Evolutionary conservation across 2,888 invertebrate species (phyloP).

Genomic region (Microdon myrmicae): DNA sequence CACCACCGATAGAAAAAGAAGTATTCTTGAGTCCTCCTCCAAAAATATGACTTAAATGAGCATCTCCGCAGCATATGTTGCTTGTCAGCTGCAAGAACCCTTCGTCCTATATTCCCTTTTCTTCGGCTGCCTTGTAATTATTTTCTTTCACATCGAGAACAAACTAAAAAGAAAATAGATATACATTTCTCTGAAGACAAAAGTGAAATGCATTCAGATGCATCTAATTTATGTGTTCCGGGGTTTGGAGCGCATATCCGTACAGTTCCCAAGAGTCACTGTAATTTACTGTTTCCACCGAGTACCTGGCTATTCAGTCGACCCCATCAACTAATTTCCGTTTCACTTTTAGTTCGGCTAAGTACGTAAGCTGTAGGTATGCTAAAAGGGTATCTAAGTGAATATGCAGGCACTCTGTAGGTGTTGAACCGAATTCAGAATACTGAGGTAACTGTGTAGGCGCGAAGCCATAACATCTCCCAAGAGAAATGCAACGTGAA

Average conservation of each 20-base stretch:
- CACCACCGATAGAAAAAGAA: background rate
- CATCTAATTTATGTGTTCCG: slow-evolving; percentile 49
- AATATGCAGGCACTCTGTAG: too few relatives aligned
- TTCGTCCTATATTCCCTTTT: slow-evolving; percentile 2
- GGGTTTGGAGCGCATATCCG: slow-evolving; percentile 26
- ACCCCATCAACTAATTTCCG: slow-evolving; percentile 24
- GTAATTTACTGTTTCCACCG: slow-evolving; percentile 12
- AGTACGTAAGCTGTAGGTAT: too few relatives aligned
- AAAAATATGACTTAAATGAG: slow-evolving; percentile 22
- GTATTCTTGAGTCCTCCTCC: slow-evolving; percentile 6
- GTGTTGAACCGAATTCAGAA: too few relatives aligned
- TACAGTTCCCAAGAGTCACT: slow-evolving; percentile 5
- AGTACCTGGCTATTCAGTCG: slow-evolving; percentile 9
- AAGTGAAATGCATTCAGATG: slow-evolving; percentile 47
- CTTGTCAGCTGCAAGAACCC: slow-evolving; percentile 16
- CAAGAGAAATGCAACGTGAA: too few relatives aligned
- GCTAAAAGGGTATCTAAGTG: too few relatives aligned
- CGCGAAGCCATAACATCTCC: too few relatives aligned
- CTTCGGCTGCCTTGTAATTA: slow-evolving; percentile 18
- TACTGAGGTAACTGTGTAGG: too few relatives aligned
- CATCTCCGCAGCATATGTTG: slow-evolving; percentile 44
- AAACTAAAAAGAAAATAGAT: slow-evolving; percentile 5
- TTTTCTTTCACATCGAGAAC: background rate
- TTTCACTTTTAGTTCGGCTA: slow-evolving; percentile 48
- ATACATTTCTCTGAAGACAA: slow-evolving; percentile 30